Conservation (phyloP, 2,888 invertebrate genomes). For the Holacanthella duospinosa region DNA sequence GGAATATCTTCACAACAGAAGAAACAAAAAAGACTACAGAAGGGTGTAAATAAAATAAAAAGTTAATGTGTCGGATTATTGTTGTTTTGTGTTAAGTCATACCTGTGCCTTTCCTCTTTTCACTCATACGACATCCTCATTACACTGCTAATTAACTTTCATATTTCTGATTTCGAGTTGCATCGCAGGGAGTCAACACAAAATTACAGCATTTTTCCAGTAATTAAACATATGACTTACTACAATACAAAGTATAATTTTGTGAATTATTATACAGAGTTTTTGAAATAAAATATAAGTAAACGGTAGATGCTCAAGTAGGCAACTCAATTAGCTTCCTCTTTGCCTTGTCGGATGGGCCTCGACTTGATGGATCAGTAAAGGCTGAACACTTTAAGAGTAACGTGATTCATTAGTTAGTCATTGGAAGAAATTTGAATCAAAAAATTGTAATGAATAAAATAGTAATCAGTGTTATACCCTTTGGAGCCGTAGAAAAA, state of each 20-base stretch:
- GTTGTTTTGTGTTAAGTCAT: constrained; percentile 1
- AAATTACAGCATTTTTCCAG: neutral
- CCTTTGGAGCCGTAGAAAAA: constrained; percentile 4
- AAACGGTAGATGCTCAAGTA: neutral
- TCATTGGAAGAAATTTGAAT: neutral
- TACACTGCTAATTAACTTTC: neutral
- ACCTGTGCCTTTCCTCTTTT: constrained; percentile 2
- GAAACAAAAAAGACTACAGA: neutral
- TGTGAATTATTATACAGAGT: neutral
- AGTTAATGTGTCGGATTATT: neutral
- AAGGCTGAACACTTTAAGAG: constrained; percentile 4
- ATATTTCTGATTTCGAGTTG: neutral
- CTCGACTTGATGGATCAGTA: constrained; percentile 1
- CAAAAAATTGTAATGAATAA: neutral
- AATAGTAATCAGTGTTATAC: neutral
- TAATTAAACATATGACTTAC: neutral
- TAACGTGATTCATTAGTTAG: constrained; percentile 5
- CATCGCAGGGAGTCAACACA: neutral
- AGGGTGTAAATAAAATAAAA: neutral
- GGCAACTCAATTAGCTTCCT: neutral
- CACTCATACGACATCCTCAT: neutral
- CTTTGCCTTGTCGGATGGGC: neutral
- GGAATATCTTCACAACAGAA: neutral
- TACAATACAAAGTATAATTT: neutral
- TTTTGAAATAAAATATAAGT: neutral